These are phyloP conservation scores for Hippoglossus hippoglossus DNA, from an alignment of 2,797 vertebrate genomes.

Conservation along the genomic window DNA sequence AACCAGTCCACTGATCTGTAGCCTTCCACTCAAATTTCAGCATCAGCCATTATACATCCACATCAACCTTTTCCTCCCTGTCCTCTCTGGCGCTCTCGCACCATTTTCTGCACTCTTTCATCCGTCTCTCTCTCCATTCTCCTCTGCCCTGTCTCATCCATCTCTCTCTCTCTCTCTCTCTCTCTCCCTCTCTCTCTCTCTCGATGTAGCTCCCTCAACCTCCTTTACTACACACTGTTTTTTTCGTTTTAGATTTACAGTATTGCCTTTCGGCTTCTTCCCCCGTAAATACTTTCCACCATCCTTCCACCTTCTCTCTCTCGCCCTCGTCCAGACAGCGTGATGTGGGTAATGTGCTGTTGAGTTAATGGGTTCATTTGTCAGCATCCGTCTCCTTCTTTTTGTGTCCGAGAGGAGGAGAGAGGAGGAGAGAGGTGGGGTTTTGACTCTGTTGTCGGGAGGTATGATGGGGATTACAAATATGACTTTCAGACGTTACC, in stretches of 20 bases:
- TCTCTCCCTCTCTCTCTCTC: conserved; percentile 16
- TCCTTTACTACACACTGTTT: conserved; percentile 13
- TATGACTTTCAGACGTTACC: conserved; percentile 28
- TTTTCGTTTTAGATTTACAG: conserved; percentile 49
- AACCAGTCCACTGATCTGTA: conserved; percentile 45
- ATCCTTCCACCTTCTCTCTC: conserved; percentile 9
- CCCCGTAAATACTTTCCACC: conserved; percentile 51
- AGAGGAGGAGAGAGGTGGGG: conserved; percentile 32
- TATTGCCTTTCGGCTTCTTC: conserved; percentile 55
- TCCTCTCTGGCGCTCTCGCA: conserved; percentile 8
- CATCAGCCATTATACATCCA: conserved; percentile 35
- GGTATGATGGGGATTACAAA: conserved; percentile 7
- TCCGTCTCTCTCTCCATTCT: conserved; percentile 11
- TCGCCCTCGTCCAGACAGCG: conserved; percentile 31
- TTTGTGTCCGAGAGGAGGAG: conserved; percentile 20
- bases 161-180: conserved; percentile 17
- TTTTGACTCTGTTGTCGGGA: conserved; percentile 2
- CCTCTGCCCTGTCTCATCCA: conserved; percentile 11
- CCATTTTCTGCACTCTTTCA: not conserved
- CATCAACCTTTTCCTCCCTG: conserved; percentile 14
- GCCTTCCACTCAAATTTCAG: conserved; percentile 36
- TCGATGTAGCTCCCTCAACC: conserved; percentile 16
- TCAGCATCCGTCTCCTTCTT: conserved; percentile 40
- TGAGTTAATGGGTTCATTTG: conserved; percentile 67
- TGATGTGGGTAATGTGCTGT: conserved; percentile 43